Conservation (phyloP, 2,113 vertebrate genomes). For the Ochotona curzoniae region DNA sequence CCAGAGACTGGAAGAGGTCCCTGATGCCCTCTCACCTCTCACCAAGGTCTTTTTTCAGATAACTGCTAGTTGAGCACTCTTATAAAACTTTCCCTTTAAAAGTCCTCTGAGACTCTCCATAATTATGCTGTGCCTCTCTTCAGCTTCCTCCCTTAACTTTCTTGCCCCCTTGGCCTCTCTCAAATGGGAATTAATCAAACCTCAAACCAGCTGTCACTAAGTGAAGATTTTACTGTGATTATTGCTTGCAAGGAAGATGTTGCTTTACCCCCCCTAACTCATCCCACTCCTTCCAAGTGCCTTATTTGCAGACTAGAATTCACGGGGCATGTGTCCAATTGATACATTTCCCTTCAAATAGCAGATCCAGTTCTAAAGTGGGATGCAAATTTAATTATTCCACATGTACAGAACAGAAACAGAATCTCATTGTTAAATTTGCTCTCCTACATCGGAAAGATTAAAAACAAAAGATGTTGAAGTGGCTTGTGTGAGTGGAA, state of each 20-base stretch:
- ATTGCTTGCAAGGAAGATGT: slow-evolving; percentile 83
- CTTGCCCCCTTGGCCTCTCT: slow-evolving; percentile 62
- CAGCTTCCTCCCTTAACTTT: not conserved
- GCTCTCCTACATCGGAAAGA: slow-evolving; percentile 85
- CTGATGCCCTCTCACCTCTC: not conserved
- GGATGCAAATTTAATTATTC: slow-evolving; percentile 90
- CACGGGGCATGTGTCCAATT: slow-evolving; percentile 86
- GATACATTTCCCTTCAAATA: slow-evolving; percentile 87
- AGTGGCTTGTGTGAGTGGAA: slow-evolving; percentile 86
- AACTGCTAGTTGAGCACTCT: not conserved
- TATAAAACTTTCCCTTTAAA: slow-evolving; percentile 32
- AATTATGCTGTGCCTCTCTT: slow-evolving; percentile 61
- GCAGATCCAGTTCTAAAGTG: slow-evolving; percentile 81
- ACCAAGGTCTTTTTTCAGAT: slow-evolving; percentile 21
- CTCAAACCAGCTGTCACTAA: slow-evolving; percentile 84
- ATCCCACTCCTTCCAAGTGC: slow-evolving; percentile 75
- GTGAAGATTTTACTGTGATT: slow-evolving; percentile 85
- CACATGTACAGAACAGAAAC: slow-evolving; percentile 87
- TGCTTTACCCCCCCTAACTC: slow-evolving; percentile 48
- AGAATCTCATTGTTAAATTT: slow-evolving; percentile 89
- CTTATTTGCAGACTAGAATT: slow-evolving; percentile 86
- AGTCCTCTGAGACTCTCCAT: slow-evolving; percentile 68
- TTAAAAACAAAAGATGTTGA: slow-evolving; percentile 87
- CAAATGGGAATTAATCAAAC: slow-evolving; percentile 83
- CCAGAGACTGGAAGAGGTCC: not conserved